Conservation (phyloP, 2,888 invertebrate species). For the Tinea trinotella region DNA sequence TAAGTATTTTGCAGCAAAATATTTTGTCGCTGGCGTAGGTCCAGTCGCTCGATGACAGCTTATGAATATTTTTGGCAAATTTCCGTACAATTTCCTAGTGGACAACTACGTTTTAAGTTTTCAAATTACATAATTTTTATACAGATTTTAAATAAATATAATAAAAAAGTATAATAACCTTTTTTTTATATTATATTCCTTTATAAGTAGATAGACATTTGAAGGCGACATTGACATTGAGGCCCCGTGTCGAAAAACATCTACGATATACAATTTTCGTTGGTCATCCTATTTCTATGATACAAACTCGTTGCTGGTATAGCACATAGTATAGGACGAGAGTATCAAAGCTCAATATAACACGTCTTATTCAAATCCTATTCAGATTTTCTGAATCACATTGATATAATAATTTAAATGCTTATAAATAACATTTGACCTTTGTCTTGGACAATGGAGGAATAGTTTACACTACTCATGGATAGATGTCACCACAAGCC, state of each 20-base stretch:
- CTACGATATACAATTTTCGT: no score
- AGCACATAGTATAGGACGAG: no score
- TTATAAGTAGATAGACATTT: no score
- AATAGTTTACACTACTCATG: slow-evolving; percentile 45
- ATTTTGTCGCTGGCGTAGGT: slow-evolving; percentile 66
- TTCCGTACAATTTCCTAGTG: slow-evolving; percentile 30
- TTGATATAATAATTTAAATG: neutral
- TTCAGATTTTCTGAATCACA: neutral
- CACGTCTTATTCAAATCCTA: no score
- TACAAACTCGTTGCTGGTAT: no score
- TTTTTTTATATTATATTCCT: no score
- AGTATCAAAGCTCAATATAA: no score
- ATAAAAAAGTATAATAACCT: no score
- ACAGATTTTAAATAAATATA: no score
- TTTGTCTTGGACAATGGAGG: slow-evolving; percentile 22
- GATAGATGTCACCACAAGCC: slow-evolving; percentile 55
- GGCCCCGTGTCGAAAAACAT: no score
- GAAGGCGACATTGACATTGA: no score
- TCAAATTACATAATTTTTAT: slow-evolving; percentile 14
- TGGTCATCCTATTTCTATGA: no score
- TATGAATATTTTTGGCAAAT: slow-evolving; percentile 71
- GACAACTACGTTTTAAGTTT: slow-evolving; percentile 4
- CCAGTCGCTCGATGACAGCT: slow-evolving; percentile 70
- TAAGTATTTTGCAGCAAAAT: slow-evolving; percentile 66
- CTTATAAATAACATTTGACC: slow-evolving; percentile 24